A percentile compares a stretch with the other conserved stretches of the same genome.
Evolutionary conservation across 1,140 invertebrate species (phyloP).

Genomic region (Oryctes rhinoceros): DNA sequence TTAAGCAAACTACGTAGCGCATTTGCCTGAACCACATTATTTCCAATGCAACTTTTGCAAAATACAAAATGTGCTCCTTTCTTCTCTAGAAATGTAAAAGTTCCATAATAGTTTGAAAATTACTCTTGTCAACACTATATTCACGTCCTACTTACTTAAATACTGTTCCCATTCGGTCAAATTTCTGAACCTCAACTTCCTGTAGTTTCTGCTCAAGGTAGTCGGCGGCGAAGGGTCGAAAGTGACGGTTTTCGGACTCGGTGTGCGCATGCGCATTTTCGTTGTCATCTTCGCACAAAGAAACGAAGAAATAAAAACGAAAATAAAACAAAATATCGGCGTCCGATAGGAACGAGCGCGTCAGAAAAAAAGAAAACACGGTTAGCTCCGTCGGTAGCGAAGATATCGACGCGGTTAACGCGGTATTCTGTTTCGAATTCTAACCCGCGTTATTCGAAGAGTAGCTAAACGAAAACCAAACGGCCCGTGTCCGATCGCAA

Average conservation of each 20-base stretch:
- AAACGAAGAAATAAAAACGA: constrained; percentile 17
- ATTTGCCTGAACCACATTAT: too few species aligned
- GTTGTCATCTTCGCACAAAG: constrained; percentile 52
- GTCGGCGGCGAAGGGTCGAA: constrained; percentile 57
- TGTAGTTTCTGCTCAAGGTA: constrained; percentile 49
- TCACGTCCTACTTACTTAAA: constrained; percentile 55
- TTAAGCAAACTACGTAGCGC: too few species aligned
- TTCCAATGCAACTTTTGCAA: too few species aligned
- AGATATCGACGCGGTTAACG: background rate
- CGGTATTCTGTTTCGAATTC: background rate
- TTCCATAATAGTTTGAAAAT: too few species aligned
- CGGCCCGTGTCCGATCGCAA: constrained; percentile 10
- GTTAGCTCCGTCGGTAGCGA: background rate
- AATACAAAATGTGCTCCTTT: too few species aligned
- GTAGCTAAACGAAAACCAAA: constrained; percentile 13
- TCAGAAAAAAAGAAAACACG: background rate
- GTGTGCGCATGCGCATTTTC: constrained; percentile 57
- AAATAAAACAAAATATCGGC: constrained; percentile 24
- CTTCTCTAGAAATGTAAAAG: too few species aligned
- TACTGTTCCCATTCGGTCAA: constrained; percentile 58
- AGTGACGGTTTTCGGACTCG: constrained; percentile 60
- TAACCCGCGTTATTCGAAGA: constrained; percentile 1
- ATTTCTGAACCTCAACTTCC: constrained; percentile 49
- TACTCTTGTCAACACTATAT: too few species aligned
- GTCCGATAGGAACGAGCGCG: background rate